These are phyloP conservation scores for Vespertilio murinus DNA, from an alignment of 2,797 vertebrate genomes.

Conservation along the genomic window DNA sequence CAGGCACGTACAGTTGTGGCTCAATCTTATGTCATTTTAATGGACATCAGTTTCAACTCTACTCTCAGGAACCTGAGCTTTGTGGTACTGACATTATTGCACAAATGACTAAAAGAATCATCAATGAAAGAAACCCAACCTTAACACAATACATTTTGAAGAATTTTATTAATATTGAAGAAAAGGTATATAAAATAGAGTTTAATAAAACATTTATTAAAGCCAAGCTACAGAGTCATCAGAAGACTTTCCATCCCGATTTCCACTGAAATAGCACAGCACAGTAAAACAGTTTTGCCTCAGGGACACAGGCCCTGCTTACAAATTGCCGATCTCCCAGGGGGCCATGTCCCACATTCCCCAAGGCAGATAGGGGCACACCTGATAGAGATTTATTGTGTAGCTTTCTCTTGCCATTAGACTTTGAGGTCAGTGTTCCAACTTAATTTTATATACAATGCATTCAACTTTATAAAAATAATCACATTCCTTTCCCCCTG, in stretches of 20 bases:
- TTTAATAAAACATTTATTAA: not conserved
- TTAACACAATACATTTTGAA: not conserved
- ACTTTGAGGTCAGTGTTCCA: too few relatives aligned
- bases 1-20: too few relatives aligned
- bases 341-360: too few relatives aligned
- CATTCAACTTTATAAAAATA: not conserved
- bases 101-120: not conserved
- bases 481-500: fast-evolving
- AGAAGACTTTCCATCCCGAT: fast-evolving
- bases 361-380: not conserved
- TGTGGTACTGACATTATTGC: too few relatives aligned
- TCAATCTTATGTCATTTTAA: too few relatives aligned
- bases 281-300: too few relatives aligned
- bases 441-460: too few relatives aligned
- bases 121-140: not conserved
- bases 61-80: not conserved
- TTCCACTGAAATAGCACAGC: not conserved
- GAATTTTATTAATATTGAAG: not conserved
- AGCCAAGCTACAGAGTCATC: not conserved
- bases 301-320: not conserved
- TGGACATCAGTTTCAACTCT: too few relatives aligned
- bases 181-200: not conserved
- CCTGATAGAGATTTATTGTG: fast-evolving
- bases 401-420: too few relatives aligned
- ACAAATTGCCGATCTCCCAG: not conserved